Evolutionary conservation across 2,797 vertebrate species (phyloP).

Genomic region (Scyliorhinus canicula): DNA sequence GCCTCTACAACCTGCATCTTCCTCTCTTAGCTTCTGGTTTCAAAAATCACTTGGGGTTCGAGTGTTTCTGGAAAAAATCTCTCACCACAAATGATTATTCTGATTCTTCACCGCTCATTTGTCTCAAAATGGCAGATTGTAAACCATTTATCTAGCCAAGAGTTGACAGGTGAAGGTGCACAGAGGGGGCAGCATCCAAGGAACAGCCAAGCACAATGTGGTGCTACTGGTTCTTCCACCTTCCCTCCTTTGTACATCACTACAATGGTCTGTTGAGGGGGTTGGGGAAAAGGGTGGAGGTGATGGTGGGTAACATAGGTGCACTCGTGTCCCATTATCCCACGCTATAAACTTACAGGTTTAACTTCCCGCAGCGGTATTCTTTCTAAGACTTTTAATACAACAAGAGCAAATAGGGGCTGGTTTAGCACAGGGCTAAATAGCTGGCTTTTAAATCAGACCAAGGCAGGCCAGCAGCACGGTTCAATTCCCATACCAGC

Average conservation of each 20-base stretch:
- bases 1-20: neutral
- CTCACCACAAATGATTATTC: neutral
- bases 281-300: too few relatives aligned
- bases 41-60: neutral
- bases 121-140: neutral
- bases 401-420: too few relatives aligned
- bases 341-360: neutral
- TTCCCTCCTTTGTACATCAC: neutral
- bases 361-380: neutral
- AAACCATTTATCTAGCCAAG: too few relatives aligned
- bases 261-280: neutral
- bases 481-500: too few relatives aligned
- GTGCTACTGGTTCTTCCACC: neutral
- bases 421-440: too few relatives aligned
- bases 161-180: neutral
- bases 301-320: neutral
- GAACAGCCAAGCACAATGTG: neutral
- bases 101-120: neutral
- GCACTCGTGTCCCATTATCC: neutral
- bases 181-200: neutral
- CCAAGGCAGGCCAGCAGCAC: too few relatives aligned
- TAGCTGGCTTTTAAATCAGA: too few relatives aligned
- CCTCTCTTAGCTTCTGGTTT: neutral
- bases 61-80: neutral
- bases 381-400: neutral